Evolutionary conservation across 2,113 vertebrate species (phyloP).

Genomic region (Gulo gulo): DNA sequence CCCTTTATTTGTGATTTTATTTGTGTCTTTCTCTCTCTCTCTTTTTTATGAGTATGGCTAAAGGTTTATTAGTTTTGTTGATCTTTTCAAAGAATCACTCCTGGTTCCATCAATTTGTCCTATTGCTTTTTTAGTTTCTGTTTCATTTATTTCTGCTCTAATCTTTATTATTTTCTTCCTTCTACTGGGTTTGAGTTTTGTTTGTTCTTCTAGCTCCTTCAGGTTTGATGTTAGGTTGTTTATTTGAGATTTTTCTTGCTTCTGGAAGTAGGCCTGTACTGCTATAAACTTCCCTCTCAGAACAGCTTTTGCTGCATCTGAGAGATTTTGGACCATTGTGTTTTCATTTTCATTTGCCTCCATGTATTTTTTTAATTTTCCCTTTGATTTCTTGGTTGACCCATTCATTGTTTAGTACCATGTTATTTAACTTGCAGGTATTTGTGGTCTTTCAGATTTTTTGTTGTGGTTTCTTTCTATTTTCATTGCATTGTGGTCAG

Average conservation of each 20-base stretch:
- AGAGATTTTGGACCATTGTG: background rate
- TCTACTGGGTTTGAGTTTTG: background rate
- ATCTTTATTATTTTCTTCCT: background rate
- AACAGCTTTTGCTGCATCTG: background rate
- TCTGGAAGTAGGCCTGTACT: background rate
- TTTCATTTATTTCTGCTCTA: background rate
- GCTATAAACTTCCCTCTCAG: background rate
- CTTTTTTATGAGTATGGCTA: background rate
- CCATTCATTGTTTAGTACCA: background rate
- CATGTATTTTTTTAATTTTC: background rate
- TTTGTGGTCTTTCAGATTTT: background rate
- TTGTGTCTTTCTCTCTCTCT: background rate
- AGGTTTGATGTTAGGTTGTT: background rate
- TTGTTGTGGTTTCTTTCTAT: background rate
- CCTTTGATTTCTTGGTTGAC: background rate
- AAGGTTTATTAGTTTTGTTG: background rate
- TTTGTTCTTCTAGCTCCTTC: background rate
- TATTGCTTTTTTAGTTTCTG: background rate
- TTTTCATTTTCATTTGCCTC: background rate
- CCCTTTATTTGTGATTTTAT: background rate
- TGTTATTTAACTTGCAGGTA: background rate
- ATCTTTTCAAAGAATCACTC: background rate
- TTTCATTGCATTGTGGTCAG: background rate
- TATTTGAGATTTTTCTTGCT: background rate
- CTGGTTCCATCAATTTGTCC: background rate